A percentile compares a stretch with the other conserved stretches of the same genome.
phyloP scores from a whole-genome alignment of 2,888 invertebrate species.

The Drosophila paranaensis region DNA sequence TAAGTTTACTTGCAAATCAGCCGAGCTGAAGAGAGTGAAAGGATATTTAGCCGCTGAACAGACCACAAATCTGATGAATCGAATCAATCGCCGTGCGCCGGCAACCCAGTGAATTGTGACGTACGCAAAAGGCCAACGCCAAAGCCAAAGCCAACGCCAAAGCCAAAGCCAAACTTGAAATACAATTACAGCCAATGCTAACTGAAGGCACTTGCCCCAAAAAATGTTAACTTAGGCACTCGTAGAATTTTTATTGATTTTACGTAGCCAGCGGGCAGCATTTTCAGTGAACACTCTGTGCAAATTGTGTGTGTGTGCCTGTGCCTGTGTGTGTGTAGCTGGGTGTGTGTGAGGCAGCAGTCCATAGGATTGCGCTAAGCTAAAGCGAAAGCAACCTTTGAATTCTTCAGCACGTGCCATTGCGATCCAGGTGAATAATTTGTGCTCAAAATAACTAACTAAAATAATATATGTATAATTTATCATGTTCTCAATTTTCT shows the following conservation, averaged over 20 bases:
- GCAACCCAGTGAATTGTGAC: conserved; percentile 44
- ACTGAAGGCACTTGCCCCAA: conserved; percentile 13
- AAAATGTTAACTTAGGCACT: conserved; percentile 66
- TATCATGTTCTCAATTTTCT: background rate
- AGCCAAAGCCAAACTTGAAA: conserved; percentile 18
- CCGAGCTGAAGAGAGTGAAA: conserved; percentile 43
- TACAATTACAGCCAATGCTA: conserved; percentile 25
- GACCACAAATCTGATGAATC: conserved; percentile 44
- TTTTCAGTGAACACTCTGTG: conserved; percentile 20
- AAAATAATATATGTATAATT: background rate
- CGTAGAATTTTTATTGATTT: conserved; percentile 58
- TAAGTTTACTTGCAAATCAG: conserved; percentile 5
- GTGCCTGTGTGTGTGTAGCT: conserved; percentile 12
- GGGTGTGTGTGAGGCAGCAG: conserved; percentile 32
- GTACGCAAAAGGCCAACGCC: conserved; percentile 28
- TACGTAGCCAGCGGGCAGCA: conserved; percentile 30
- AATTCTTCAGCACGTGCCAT: conserved; percentile 84
- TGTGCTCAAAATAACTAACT: background rate
- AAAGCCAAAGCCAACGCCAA: conserved; percentile 16
- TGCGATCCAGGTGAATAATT: conserved; percentile 82
- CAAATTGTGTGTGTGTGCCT: conserved; percentile 19
- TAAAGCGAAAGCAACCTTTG: conserved; percentile 57
- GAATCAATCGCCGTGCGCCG: conserved; percentile 51
- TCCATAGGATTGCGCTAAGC: conserved; percentile 49
- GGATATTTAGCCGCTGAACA: conserved; percentile 46